Percentiles rank a stretch among this genome's conserved stretches.
Conservation (phyloP, 2,888 invertebrate species). For the Melipona bicolor region DNA sequence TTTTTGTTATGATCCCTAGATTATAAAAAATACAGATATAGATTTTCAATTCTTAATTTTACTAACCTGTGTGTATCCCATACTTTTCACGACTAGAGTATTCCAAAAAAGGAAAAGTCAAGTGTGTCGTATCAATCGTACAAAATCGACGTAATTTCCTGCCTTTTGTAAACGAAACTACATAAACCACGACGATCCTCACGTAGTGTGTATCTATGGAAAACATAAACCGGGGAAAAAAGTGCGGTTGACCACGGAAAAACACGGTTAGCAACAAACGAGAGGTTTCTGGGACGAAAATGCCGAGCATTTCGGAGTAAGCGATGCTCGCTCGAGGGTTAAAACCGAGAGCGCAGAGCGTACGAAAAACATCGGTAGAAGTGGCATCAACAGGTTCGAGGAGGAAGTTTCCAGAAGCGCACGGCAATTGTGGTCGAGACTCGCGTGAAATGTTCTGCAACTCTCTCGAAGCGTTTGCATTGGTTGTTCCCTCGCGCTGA, state of each 20-base stretch:
- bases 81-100: too few species aligned
- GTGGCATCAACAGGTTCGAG: conserved; percentile 53
- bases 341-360: not conserved
- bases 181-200: too few species aligned
- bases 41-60: too few species aligned
- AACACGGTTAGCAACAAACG: not conserved
- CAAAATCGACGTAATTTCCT: not conserved
- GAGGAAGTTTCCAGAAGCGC: conserved; percentile 31
- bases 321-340: conserved; percentile 9
- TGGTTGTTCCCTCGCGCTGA: not conserved
- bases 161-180: not conserved
- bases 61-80: too few species aligned
- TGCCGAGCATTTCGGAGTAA: conserved; percentile 1
- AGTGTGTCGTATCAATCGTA: not conserved
- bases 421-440: conserved; percentile 40
- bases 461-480: conserved; percentile 19
- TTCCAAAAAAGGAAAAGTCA: not conserved
- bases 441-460: conserved; percentile 37
- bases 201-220: not conserved
- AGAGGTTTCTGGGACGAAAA: not conserved
- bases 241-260: not conserved
- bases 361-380: conserved; percentile 40
- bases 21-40: too few species aligned
- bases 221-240: not conserved
- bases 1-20: too few species aligned